Conservation (phyloP, 1,140 invertebrate species). For the Macrotrachela quadricornifera region DNA sequence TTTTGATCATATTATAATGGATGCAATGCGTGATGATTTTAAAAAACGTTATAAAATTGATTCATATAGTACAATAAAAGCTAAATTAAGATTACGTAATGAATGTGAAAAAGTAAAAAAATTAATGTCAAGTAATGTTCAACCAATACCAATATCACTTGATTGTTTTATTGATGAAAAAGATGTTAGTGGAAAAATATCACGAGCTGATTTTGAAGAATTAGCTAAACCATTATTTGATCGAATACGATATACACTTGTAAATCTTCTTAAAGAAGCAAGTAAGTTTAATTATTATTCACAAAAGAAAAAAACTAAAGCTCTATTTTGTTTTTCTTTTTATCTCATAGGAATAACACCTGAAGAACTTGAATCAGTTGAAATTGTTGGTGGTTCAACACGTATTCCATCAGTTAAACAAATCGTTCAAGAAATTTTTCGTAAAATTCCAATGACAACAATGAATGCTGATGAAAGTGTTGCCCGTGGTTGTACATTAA, state of each 20-base stretch:
- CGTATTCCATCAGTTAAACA: constrained; percentile 75
- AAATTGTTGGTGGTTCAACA: constrained; percentile 82
- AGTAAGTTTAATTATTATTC: not conserved
- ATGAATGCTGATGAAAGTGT: constrained; percentile 95
- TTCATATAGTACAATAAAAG: constrained; percentile 60
- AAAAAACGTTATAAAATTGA: constrained; percentile 63
- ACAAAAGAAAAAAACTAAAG: too few relatives aligned
- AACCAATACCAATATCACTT: constrained; percentile 68
- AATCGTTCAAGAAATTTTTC: constrained; percentile 57
- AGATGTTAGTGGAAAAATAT: constrained; percentile 57
- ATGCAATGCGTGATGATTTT: constrained; percentile 73
- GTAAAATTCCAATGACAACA: constrained; percentile 67
- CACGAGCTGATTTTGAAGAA: constrained; percentile 35
- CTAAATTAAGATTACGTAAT: constrained; percentile 57
- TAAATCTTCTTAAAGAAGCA: constrained; percentile 14
- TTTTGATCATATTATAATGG: constrained; percentile 61
- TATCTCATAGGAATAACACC: constrained; percentile 41
- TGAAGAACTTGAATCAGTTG: constrained; percentile 75
- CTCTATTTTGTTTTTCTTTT: too few relatives aligned
- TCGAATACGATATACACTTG: constrained; percentile 20
- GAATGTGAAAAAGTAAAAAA: constrained; percentile 96
- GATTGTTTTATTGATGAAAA: constrained; percentile 96
- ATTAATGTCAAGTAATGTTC: constrained; percentile 86
- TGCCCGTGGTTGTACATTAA: constrained; percentile 68
- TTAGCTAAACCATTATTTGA: constrained; percentile 21